These are phyloP conservation scores for Aphidoletes aphidimyza DNA, from an alignment of 2,888 invertebrate species.

Conservation along the genomic window DNA sequence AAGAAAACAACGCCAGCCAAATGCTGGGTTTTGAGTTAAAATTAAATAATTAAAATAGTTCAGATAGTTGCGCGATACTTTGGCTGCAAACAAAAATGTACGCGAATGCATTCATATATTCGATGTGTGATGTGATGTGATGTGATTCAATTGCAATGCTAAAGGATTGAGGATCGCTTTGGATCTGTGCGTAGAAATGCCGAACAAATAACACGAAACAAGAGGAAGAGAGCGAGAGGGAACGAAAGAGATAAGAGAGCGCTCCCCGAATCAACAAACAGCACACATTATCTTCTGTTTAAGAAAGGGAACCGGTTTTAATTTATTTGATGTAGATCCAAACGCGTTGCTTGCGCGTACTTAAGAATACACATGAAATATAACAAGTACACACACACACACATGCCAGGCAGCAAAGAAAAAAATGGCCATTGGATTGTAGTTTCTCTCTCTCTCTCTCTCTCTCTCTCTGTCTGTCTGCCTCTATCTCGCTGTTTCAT, in stretches of 20 bases:
- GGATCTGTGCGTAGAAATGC: not conserved
- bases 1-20: too few species aligned
- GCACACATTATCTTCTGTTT: not conserved
- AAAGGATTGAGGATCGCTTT: not conserved
- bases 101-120: too few species aligned
- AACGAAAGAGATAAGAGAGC: too few species aligned
- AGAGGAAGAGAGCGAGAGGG: not conserved
- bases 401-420: not conserved
- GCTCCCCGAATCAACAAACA: constrained; percentile 25
- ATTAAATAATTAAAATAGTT: constrained; percentile 47
- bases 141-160: not conserved
- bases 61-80: constrained; percentile 30
- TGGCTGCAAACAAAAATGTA: too few species aligned
- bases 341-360: not conserved
- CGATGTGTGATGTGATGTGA: too few species aligned
- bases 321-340: constrained; percentile 32
- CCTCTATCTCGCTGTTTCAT: too few species aligned
- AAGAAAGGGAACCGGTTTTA: constrained; percentile 49
- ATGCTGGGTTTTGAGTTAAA: constrained; percentile 1
- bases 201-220: not conserved
- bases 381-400: not conserved
- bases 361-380: not conserved
- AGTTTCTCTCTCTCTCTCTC: not conserved
- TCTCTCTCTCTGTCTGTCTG: too few species aligned
- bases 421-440: constrained; percentile 28